Percentiles rank a stretch among this genome's conserved stretches.
Evolutionary conservation across 2,797 vertebrate species (phyloP).

Genomic region (Linurgus olivaceus): DNA sequence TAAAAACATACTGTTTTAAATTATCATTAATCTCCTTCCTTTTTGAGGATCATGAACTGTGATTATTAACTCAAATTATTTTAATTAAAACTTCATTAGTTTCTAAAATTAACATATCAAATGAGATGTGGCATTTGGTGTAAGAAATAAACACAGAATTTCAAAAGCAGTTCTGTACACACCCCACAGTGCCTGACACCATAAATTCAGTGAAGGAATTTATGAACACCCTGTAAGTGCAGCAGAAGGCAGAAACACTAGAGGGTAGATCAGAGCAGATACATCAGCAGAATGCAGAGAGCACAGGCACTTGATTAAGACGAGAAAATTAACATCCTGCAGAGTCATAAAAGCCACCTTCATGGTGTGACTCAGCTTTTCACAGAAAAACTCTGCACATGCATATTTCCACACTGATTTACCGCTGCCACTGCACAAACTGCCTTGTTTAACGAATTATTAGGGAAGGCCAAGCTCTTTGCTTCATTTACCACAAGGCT

Average conservation of each 20-base stretch:
- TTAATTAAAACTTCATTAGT: constrained; percentile 65
- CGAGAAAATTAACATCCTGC: background rate
- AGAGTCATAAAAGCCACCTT: background rate
- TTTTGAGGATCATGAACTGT: constrained; percentile 40
- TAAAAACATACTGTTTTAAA: constrained; percentile 18
- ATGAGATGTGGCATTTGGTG: constrained; percentile 29
- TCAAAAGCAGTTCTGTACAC: constrained; percentile 14
- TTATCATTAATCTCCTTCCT: constrained; percentile 25
- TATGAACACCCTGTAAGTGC: accelerated
- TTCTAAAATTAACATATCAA: constrained; percentile 67
- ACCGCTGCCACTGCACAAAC: background rate
- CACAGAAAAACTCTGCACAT: background rate
- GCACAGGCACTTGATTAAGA: background rate
- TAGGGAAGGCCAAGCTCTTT: background rate
- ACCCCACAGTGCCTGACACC: background rate
- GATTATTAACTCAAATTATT: constrained; percentile 66
- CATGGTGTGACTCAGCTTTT: background rate
- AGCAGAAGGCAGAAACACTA: background rate
- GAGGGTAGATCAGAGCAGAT: background rate
- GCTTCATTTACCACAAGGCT: background rate
- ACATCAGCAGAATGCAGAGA: background rate
- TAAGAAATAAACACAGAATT: constrained; percentile 23
- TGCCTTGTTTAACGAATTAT: background rate
- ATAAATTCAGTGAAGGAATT: background rate
- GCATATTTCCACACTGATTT: background rate